phyloP scores from a whole-genome alignment of 2,113 vertebrate species.

The Leucoraja erinaceus region DNA sequence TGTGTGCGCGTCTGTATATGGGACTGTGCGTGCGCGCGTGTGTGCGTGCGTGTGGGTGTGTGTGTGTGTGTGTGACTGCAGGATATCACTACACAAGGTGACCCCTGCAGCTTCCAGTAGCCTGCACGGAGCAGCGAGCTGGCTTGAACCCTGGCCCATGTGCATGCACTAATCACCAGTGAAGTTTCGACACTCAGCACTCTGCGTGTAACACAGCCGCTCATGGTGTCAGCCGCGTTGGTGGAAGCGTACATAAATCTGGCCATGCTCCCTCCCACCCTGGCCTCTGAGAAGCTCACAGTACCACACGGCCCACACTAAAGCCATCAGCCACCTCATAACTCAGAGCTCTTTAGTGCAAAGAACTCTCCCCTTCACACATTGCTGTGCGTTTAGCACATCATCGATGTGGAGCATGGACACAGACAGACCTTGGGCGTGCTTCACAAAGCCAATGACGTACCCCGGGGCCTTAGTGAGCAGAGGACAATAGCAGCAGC shows the following conservation, averaged over 20 bases:
- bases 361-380: slow-evolving; percentile 23
- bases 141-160: not conserved
- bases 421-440: slow-evolving; percentile 29
- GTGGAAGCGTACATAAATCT: slow-evolving; percentile 16
- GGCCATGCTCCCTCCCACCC: not conserved
- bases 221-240: slow-evolving; percentile 14
- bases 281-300: slow-evolving; percentile 11
- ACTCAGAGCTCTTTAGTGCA: not conserved
- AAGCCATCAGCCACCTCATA: slow-evolving; percentile 27
- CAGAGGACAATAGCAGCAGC: not conserved
- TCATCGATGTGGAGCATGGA: not conserved
- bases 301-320: slow-evolving; percentile 21
- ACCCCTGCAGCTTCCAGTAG: not conserved
- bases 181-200: slow-evolving; percentile 22
- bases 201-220: not conserved
- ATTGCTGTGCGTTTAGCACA: slow-evolving; percentile 31
- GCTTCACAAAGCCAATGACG: slow-evolving; percentile 4
- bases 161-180: not conserved
- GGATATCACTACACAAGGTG: not conserved
- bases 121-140: not conserved
- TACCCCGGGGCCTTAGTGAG: not conserved
- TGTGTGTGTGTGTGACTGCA: not conserved
- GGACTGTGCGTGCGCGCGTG: not conserved
- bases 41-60: no score
- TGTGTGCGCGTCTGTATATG: not conserved